Evolutionary conservation across 2,113 vertebrate genomes (phyloP).

Genomic region (Nothocercus nigrocapillus): DNA sequence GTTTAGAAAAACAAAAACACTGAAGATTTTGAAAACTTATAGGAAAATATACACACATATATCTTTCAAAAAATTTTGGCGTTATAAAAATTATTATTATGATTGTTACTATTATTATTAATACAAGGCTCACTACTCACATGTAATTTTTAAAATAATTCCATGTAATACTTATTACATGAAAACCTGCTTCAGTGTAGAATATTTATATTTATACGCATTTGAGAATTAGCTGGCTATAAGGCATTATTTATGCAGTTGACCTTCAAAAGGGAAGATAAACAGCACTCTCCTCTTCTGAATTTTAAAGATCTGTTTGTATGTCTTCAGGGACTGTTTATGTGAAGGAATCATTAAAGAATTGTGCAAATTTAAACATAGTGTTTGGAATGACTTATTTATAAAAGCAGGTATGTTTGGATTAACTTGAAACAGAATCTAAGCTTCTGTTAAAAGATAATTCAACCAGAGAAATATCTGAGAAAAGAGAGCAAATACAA

Average conservation of each 20-base stretch:
- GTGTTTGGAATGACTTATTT: neutral
- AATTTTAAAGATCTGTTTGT: neutral
- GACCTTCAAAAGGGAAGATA: neutral
- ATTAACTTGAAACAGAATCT: neutral
- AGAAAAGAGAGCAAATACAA: neutral
- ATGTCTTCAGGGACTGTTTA: neutral
- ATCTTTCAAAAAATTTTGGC: neutral
- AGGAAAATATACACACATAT: neutral
- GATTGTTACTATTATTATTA: neutral
- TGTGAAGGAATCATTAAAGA: neutral
- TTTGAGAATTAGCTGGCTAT: neutral
- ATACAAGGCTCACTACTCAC: neutral
- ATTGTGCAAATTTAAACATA: neutral
- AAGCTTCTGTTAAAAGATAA: neutral
- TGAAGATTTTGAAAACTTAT: neutral
- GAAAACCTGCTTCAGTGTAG: neutral
- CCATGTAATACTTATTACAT: neutral
- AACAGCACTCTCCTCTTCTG: neutral
- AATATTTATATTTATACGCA: neutral
- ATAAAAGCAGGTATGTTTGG: neutral
- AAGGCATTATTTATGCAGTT: neutral
- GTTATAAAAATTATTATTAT: neutral
- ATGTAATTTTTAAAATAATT: too few species aligned
- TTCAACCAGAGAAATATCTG: neutral
- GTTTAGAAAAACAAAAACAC: neutral